Base-by-base conservation (phyloP, 2,113 vertebrate species). In the Hyaena hyaena region DNA sequence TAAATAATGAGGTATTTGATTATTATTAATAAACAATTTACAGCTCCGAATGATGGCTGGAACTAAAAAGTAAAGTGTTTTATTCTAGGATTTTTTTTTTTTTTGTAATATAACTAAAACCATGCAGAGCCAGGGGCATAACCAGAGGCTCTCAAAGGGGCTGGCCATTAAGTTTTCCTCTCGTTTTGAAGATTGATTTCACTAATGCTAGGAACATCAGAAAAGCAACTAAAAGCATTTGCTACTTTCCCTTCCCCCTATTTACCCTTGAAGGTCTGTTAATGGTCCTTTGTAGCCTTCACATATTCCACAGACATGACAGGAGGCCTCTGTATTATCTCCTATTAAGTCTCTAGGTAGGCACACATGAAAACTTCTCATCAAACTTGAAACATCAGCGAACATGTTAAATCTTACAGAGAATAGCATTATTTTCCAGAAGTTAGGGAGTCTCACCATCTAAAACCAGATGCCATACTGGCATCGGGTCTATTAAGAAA, bases 1-100 rank as follows among this genome's bases (percentile, higher is more conserved):
- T 98, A 96, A 98, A 97, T 96, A 97, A 95, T 96, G 45, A 98
- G 79, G 76, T 93, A 96, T 97, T 97, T 96, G 96, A 86, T 79
- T 91, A 79, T 86, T 96, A 28, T 4, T 94, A 97, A 97, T 95
- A 76, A 95, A 74, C 15, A 15, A 1, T 79, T 68, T 93, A 66
- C 58, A 87, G 50, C 45, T 83, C 68, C 48, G 8, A 66, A 87
- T 87, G 31, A 55, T 26, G 2, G 80, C 69, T 95, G n/a, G 23
- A 85, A 71, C 80, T 68, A 10, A 88, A 58, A 97, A 33, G 53
- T 88, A 84, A 96, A 85, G 28, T 68, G n/a, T 63, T 93, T 63
- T 87, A 83, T 76, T n/a, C 31, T 48, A 71, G 33, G 10, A 88
- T 39, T 92, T 95, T 50, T 50, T 48, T 48, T 48, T 48, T 50